phyloP scores from a whole-genome alignment of 1,140 invertebrate genomes.

The Acromyrmex echinatior region DNA sequence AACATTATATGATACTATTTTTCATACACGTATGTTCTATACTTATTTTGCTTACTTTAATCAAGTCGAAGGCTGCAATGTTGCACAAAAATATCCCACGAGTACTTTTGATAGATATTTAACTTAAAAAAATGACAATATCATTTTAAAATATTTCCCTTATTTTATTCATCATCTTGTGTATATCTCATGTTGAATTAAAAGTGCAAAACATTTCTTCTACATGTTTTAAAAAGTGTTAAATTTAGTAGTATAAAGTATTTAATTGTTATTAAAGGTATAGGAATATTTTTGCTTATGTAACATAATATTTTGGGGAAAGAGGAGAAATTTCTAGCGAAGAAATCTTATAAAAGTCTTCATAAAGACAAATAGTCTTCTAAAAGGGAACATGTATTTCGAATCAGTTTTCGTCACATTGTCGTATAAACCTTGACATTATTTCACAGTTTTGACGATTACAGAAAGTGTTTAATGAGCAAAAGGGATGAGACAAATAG shows the following conservation, averaged over 20 bases:
- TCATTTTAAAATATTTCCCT: background rate
- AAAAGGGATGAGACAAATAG: slow-evolving; percentile 67
- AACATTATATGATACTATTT: slow-evolving; percentile 31
- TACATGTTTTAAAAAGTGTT: too few species aligned
- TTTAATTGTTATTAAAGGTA: background rate
- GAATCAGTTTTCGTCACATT: slow-evolving; percentile 69
- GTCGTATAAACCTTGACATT: slow-evolving; percentile 78
- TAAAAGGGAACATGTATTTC: slow-evolving; percentile 60
- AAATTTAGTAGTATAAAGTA: background rate
- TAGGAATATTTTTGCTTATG: too few species aligned
- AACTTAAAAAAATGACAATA: background rate
- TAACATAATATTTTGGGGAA: background rate
- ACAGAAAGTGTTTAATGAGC: slow-evolving; percentile 71
- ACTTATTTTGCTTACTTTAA: slow-evolving; percentile 1
- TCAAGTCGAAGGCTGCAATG: background rate
- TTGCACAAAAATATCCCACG: slow-evolving; percentile 10
- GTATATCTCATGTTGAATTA: background rate
- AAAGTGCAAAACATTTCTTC: background rate
- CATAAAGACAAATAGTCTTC: background rate
- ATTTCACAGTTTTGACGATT: slow-evolving; percentile 78
- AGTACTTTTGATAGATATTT: background rate
- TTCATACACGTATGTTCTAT: slow-evolving; percentile 4
- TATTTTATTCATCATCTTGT: background rate
- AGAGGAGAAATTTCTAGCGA: background rate
- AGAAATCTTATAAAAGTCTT: background rate